A percentile compares a stretch with the other conserved stretches of the same genome.
Conservation (phyloP, 92 coral and sea anemone species). For the Blastomussa wellsi region DNA sequence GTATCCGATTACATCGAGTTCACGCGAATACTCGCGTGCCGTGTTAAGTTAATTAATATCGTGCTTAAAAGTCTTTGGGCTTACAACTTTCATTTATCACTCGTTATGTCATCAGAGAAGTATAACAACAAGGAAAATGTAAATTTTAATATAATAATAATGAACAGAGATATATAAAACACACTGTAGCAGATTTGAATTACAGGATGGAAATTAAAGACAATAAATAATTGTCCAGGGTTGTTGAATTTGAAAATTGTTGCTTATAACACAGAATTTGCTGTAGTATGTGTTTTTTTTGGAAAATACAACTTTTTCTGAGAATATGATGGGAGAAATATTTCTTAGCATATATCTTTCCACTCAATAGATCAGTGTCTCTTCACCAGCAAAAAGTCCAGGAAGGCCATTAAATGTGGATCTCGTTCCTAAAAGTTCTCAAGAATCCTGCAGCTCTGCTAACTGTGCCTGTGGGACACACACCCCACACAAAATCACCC, state of each 20-base stretch:
- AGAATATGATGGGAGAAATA: background rate
- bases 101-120: background rate
- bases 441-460: constrained; percentile 34
- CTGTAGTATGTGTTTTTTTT: no score
- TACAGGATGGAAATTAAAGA: no score
- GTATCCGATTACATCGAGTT: background rate
- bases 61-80: background rate
- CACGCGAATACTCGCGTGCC: constrained; percentile 16
- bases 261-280: no score
- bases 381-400: constrained; percentile 24
- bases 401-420: constrained; percentile 20
- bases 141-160: no score
- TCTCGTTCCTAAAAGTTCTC: constrained; percentile 1
- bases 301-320: no score
- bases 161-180: no score
- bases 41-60: background rate
- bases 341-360: background rate
- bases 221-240: no score
- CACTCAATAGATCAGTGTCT: constrained; percentile 6
- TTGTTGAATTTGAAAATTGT: no score
- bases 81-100: background rate
- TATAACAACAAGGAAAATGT: no score
- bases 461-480: constrained; percentile 45
- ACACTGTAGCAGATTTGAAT: no score
- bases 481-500: constrained; percentile 43